Evolutionary conservation across 2,888 invertebrate genomes (phyloP), one percentile per base, ranked within the genome.

Genomic region (Camptogramma bilineatum): DNA sequence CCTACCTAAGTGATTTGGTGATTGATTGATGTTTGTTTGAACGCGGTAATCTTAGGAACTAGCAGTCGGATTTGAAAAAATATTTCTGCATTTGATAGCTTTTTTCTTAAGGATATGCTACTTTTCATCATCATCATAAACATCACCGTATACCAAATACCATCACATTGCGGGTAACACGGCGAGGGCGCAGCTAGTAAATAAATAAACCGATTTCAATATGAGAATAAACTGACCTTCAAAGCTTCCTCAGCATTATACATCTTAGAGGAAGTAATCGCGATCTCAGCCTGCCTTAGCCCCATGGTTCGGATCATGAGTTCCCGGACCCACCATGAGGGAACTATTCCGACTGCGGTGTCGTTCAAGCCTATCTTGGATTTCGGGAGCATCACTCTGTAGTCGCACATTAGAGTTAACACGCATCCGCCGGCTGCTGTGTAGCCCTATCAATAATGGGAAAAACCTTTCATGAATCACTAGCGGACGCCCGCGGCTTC

Each of bases 321-420:
- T 0, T 87, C 79, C 73, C 91, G 87, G 66, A 94, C 93, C 96
- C 96, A 96, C 68, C 85, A 84, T 0, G 96, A 95, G 7, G 96
- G 95, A 5, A 94, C 88, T 68, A 96, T 94, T 4, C 97, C 97
- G 39, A 97, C 85, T 68, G 94, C 91, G 0, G 96, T 96, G 89
- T 97, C 97, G 80, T 97, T 97, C 0, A 97, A 83, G 0, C 97
- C 97, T 70, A 97, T 97, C 9, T 94, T 95, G 70, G 63, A 70
- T 3, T 66, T 67, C 2, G 76, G 76, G 2, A 77, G 76, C 94
- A 96, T 95, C 7, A 95, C 90, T 75, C 96, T 91, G 77, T 96
- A 96, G 81, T 96, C 96, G 77, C 95, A 95, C 58, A 94, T 86
- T 67, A 95, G 78, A 0, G 95, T 87, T 18, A 96, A 64, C 3